Evolutionary conservation across 35 echinoderm and acorn worm species (phyloP), one percentile per base, ranked within the genome.

Genomic region (Stichopus chloronotus): DNA sequence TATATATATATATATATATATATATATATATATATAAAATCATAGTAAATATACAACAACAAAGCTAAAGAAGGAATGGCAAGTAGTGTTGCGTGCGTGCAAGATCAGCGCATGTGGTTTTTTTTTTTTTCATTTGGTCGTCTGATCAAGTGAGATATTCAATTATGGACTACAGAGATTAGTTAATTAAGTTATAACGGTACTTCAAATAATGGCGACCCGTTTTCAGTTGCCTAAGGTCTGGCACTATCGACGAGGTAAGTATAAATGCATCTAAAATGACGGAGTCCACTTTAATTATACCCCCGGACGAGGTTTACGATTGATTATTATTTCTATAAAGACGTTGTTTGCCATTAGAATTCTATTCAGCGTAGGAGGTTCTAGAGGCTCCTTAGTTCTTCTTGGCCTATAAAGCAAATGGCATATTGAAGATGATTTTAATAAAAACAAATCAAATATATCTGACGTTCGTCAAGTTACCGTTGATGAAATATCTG

Each of bases 191-290:
- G 82, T 85, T 85, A 11, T 25, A 85, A 10, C 55, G 82, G 82
- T 85, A 85, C 55, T 85, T 85, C 82, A 85, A 85, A 85, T 58
- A 85, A 58, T 57, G 30, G 55, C 53, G 82, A 85, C 57, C 55
- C 22, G 57, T 14, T 85, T 85, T 25, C 19, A 19, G 54, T 58
- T 58, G 82, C 82, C 82, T 85, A 58, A 85, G 82, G 25, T 85
- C 82, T 19, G 16, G 17, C 69, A 74, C 69, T 21, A 74, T 72
- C 68, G 20, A 7, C 69, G 19, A 74, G 11, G 61, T 43, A 43
- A 43, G 1, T 65, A 65, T 9, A 65, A 65, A 19, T 65, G 11
- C 61, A 65, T 65, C 11, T 65, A 19, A 65, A 7, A 74, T 20
- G 69, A 74, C 69, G 69, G 22, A 74, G 69, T 74, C 69, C 69